Base-by-base conservation (phyloP, 1,140 invertebrate species). In the Belonocnema kinseyi region DNA sequence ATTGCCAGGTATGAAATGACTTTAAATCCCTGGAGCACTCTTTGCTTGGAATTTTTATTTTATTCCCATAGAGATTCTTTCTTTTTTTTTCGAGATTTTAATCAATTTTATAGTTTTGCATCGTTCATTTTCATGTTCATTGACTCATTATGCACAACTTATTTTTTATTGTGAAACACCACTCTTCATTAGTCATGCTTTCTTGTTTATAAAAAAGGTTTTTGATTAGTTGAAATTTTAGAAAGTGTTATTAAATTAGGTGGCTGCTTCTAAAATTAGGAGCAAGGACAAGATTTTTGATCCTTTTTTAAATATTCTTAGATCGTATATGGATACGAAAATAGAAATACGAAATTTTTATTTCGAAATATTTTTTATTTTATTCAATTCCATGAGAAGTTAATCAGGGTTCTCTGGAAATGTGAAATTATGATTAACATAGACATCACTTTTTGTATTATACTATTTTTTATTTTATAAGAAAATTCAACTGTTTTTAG, bases 101-200 rank as follows among this genome's bases (percentile, higher is more conserved):
- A 14, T 46, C 40, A 46, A 66, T 66, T 40, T 66, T 26, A 58
- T 58, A 16, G 26, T 40, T 66, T 16, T 66, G 58, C 58, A 66
- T 33, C 33, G 58, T 66, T 66, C 26, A 33, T 58, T 58, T 13
- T 58, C 7, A 26, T 58, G 72, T 83, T 56, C 77, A 77, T 81
- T 76, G 81, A 77, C 83, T 70, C 74, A 85, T 75, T 84, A 77
- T 74, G 77, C 81, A 85, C 76, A 73, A 81, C 76, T 81, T 79
- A 66, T 66, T 66, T 66, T 21, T 66, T 2, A 54, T 10, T 12
- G 19, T 13, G 19, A 58, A 26, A 10, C 56, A 66, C 26, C 13
- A 66, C 58, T 66, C 26, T 16, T 16, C 4, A 16, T 66, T 66
- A 66, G 40, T 1, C 58, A 66, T 26, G 58, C 58, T 66, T 66